Base-by-base conservation (phyloP, 2,797 vertebrate species). In the Enteromius trimaculatus region DNA sequence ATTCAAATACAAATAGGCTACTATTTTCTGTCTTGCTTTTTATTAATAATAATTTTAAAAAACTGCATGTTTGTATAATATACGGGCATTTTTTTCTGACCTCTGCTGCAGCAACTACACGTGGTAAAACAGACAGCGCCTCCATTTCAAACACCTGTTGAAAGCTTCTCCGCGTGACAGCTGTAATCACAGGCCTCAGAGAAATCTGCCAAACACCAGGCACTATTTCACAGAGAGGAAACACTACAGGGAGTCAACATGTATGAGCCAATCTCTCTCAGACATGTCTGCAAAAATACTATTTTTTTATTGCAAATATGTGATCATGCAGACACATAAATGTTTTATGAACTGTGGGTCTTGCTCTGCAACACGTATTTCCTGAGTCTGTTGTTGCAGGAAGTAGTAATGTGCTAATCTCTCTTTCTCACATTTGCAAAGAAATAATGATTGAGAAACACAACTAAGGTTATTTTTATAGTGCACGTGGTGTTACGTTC, bases 91-190 rank as follows among this genome's bases (percentile, higher is more conserved):
- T 78, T 80, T 49, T 81, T 79, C 31, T 81, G 8, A 62, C 81
- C 64, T 66, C 62, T 42, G 44, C n/a, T 55, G 42, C 21, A 58
- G n/a, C n/a, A 34, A 75, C 16, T 23, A 42, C 37, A 72, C 29
- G 29, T 37, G 49, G 29, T 81, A 44, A 86, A 68, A 77, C 81
- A 39, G 71, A 89, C 79, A 68, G 60, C 82, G 83, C n/a, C 82
- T 84, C 76, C 37, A 65, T 84, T 70, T 70, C 10, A 26, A 84
- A 64, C 88, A 85, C 83, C 87, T 69, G 86, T 87, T 84, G 14
- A 60, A 86, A 55, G 29, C 23, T 53, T 83, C 34, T 84, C 39
- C 6, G 0, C 19, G 8, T 62, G 65, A 74, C 84, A 64, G 84
- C 74, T 72, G 76, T 84, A 58, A 65, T 84, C 58, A 74, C 74